phyloP scores from a whole-genome alignment of 37 sponge, comb jelly and placozoan species.

The Oopsacas minuta region DNA sequence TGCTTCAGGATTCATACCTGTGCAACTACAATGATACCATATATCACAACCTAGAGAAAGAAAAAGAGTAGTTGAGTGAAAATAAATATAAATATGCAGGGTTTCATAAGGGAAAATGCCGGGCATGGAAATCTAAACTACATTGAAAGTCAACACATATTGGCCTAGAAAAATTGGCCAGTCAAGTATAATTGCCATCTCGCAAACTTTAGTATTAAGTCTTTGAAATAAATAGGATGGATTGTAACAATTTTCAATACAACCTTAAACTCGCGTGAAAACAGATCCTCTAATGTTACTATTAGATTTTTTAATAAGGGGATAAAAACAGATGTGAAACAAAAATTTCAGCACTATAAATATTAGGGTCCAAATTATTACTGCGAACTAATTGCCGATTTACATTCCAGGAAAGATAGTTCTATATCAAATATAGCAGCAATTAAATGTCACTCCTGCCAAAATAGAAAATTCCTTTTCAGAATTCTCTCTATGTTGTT shows the following conservation, averaged over 20 bases:
- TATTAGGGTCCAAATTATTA: background rate
- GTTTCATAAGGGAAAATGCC: too few relatives aligned
- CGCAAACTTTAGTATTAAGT: too few relatives aligned
- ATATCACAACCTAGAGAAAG: background rate
- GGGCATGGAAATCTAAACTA: too few relatives aligned
- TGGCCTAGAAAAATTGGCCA: too few relatives aligned
- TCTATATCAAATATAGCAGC: background rate
- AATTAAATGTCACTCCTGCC: background rate
- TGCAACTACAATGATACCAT: conserved; percentile 28
- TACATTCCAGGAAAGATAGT: background rate
- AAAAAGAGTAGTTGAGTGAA: background rate
- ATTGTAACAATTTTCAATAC: background rate
- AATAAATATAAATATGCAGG: background rate
- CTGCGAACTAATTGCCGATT: background rate
- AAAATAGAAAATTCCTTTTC: background rate
- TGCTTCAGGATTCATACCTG: conserved; percentile 57
- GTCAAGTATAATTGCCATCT: too few relatives aligned
- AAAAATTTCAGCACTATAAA: background rate
- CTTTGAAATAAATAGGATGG: background rate
- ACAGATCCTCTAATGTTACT: background rate
- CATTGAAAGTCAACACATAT: too few relatives aligned
- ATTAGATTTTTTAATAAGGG: background rate
- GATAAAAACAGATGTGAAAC: background rate
- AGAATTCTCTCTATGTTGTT: background rate
- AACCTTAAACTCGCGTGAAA: background rate